Percentiles rank a stretch among this genome's conserved stretches.
These are phyloP conservation scores for Eueremaeus valkanovi DNA, from an alignment of 2,888 invertebrate species.

Conservation along the genomic window DNA sequence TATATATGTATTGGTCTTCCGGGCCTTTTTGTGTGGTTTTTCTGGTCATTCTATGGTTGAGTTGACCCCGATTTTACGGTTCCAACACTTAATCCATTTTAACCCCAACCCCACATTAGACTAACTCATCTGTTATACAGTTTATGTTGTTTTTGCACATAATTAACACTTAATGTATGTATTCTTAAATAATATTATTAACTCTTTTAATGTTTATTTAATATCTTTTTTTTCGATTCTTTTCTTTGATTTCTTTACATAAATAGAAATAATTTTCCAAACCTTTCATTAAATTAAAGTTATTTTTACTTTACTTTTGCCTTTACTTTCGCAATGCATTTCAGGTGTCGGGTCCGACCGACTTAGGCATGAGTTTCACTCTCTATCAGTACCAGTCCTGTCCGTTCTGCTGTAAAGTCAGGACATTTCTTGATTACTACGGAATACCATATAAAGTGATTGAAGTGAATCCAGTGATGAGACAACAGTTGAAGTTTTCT, in stretches of 20 bases:
- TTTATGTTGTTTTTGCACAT: not conserved
- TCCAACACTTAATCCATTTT: not conserved
- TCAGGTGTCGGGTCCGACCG: conserved; percentile 18
- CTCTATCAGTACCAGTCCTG: conserved; percentile 96
- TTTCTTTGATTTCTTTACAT: not conserved
- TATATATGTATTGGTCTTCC: no score
- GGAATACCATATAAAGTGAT: conserved; percentile 92
- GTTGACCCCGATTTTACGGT: not conserved
- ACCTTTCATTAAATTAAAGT: no score
- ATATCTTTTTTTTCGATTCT: not conserved
- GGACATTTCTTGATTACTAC: conserved; percentile 83
- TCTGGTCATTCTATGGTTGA: no score
- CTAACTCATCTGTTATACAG: no score
- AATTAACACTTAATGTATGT: not conserved
- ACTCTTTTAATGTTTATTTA: no score
- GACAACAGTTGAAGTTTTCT: conserved; percentile 88
- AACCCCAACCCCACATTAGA: no score
- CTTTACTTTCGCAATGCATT: not conserved
- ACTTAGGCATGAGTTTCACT: conserved; percentile 63
- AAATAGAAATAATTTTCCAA: not conserved
- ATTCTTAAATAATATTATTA: not conserved
- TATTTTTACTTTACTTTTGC: not conserved
- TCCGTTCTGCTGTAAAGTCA: conserved; percentile 89
- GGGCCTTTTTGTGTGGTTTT: no score
- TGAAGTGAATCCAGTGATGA: conserved; percentile 92